Evolutionary conservation across 2,797 vertebrate species (phyloP), one percentile per base, ranked within the genome.

Genomic region (Okamejei kenojei): DNA sequence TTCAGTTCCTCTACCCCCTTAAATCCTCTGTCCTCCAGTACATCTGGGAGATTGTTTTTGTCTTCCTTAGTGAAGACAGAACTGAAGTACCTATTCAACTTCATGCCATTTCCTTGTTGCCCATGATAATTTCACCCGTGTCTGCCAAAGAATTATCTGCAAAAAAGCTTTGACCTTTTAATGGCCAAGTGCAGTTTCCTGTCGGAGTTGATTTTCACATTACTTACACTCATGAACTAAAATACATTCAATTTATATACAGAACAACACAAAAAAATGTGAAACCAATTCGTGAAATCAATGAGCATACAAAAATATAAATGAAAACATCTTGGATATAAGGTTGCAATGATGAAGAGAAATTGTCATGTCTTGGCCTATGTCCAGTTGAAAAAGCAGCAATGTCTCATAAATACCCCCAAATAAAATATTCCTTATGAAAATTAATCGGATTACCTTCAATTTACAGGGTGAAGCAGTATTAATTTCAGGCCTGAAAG

Each of bases 91-190:
- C 38, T 38, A 38, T 38, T 38, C 38, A 38, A 38, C 38, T 38
- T 38, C 1, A 0, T 38, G 38, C 38, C 38, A 38, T 38, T 38
- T 38, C 38, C 38, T 38, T 38, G 38, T 38, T 38, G 38, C 38
- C 38, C 38, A 38, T 38, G 1, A 38, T 38, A 38, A 38, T 38
- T 38, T 38, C 38, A 38, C 38, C 38, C 1, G 38, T 38, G 38
- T 38, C 38, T 38, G 38, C 38, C 38, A 38, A 38, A 38, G 1
- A 38, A 38, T 13, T 29, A 65, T 86, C 82, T 19, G n/a, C 29
- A 88, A 68, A 65, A 68, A 35, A 65, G 71, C 23, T 29, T 26
- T 74, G 73, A 92, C 90, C 68, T 74, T 91, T 74, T 91, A 91
- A 91, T n/a, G 35, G 29, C 58, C 38, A 92, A 17, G 38, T 76